Base-by-base conservation (phyloP, 30 jellyfish, hydroid and myxozoan genomes). In the Chrysaora quinquecirrha region DNA sequence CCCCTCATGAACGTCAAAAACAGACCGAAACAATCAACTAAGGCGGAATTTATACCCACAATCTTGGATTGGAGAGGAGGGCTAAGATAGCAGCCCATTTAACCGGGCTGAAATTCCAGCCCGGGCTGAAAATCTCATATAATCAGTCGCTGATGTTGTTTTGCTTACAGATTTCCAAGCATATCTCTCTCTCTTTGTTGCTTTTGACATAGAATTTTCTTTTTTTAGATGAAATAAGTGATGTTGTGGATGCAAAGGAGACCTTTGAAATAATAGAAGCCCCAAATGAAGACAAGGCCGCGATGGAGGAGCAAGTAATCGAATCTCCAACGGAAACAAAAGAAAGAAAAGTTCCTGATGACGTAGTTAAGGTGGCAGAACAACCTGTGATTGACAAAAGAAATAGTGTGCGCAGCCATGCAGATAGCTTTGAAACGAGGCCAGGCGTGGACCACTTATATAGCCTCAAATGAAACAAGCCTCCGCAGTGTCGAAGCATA, bases 391-490 rank as follows among this genome's bases (percentile, higher is more conserved):
- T 66, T 46, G 69, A 38, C 49, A 73, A 80, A 0, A 63, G 20
- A 6, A 69, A 38, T 2, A 80, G 81, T 66, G 82, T 66, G 38
- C 85, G 92, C 11, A 65, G 66, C 46, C 72, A 82, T 34, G 72
- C 92, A 4, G 34, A 70, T 22, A 71, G 48, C 21, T 82, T 82
- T 33, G 73, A 58, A 70, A 32, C 63, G 68, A 54, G 92, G 35
- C 92, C 92, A 30, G 81, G 63, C 29, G 78, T 52, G 12, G 78
- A 64, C 30, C 64, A 71, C 50, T 24, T 30, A 4, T 71, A 25
- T 48, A 79, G 72, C 9, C 23, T 25, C 32, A 35, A 21, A 67
- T 20, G 33, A 61, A 47, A 65, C 81, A 73, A 28, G 87, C 83
- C 25, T 35, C 82, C 14, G 76, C 95, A 1, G 78, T 74, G 20